Evolutionary conservation across 2,797 vertebrate species (phyloP).

Genomic region (Cynopterus sphinx): DNA sequence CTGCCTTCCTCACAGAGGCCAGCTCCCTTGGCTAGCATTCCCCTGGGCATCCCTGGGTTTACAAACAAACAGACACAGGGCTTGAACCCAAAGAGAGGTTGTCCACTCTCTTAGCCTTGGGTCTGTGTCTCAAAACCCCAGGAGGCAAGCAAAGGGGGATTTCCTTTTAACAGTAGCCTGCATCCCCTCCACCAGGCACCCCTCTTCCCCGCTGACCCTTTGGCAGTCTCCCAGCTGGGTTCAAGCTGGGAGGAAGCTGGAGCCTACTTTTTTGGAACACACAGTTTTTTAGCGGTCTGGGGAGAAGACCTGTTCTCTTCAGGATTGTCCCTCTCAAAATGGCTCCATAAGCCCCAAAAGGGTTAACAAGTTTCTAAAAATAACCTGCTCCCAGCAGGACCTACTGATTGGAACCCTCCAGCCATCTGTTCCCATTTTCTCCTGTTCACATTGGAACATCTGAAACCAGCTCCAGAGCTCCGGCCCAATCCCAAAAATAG

Average conservation of each 20-base stretch:
- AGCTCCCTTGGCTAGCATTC: neutral
- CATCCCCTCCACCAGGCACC: neutral
- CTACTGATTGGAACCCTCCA: conserved; percentile 84
- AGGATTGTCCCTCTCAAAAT: conserved; percentile 57
- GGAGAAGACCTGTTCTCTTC: conserved; percentile 32
- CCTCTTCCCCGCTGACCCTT: neutral
- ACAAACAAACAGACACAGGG: neutral
- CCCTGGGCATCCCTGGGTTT: neutral
- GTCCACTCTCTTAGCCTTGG: neutral
- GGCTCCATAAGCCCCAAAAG: conserved; percentile 74
- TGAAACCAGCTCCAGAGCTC: conserved; percentile 85
- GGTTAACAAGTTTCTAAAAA: conserved; percentile 86
- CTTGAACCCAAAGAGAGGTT: neutral
- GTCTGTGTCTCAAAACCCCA: neutral
- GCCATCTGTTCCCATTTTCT: conserved; percentile 87
- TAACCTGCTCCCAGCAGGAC: conserved; percentile 86
- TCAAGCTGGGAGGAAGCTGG: neutral
- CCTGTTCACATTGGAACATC: conserved; percentile 84
- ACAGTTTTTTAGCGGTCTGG: neutral
- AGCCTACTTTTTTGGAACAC: neutral
- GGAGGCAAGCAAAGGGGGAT: neutral
- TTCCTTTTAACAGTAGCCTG: neutral
- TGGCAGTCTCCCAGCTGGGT: neutral
- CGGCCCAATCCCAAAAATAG: conserved; percentile 86
- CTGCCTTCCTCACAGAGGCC: neutral